phyloP scores from a whole-genome alignment of 92 coral and sea anemone species.

The Heteractis magnifica region DNA sequence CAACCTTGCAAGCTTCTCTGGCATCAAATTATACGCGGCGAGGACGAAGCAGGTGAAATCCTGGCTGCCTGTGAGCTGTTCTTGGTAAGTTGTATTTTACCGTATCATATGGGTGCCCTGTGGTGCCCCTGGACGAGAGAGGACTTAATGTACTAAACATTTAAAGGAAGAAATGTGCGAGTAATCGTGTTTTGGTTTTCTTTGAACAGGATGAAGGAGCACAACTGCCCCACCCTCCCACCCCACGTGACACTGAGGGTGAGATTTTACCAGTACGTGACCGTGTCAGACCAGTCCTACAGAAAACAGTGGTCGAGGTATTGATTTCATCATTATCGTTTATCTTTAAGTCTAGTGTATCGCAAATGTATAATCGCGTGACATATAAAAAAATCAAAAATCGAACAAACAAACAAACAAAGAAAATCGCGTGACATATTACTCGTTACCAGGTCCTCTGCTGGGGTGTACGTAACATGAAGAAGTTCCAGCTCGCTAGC shows the following conservation, averaged over 20 bases:
- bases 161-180: too few relatives aligned
- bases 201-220: conserved; percentile 85
- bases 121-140: not conserved
- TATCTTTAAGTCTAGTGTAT: not conserved
- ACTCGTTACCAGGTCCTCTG: conserved; percentile 71
- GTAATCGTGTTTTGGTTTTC: not conserved
- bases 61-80: conserved; percentile 92
- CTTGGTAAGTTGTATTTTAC: conserved; percentile 52
- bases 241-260: conserved; percentile 55
- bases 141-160: not conserved
- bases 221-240: conserved; percentile 91
- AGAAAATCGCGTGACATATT: not conserved
- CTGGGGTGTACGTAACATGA: conserved; percentile 99
- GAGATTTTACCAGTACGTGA: conserved; percentile 86
- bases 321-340: not conserved
- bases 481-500: conserved; percentile 86
- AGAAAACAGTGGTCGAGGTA: conserved; percentile 94
- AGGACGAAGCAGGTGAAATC: conserved; percentile 75
- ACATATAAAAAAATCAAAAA: too few relatives aligned
- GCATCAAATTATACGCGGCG: conserved; percentile 74
- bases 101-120: not conserved
- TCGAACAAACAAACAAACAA: too few relatives aligned
- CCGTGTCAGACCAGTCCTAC: conserved; percentile 91
- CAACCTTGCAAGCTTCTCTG: conserved; percentile 76
- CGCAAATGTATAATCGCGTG: not conserved